A percentile compares a stretch with the other conserved stretches of the same genome.
These are phyloP conservation scores for Cerastis leucographa DNA, from an alignment of 2,888 invertebrate species.

Conservation along the genomic window DNA sequence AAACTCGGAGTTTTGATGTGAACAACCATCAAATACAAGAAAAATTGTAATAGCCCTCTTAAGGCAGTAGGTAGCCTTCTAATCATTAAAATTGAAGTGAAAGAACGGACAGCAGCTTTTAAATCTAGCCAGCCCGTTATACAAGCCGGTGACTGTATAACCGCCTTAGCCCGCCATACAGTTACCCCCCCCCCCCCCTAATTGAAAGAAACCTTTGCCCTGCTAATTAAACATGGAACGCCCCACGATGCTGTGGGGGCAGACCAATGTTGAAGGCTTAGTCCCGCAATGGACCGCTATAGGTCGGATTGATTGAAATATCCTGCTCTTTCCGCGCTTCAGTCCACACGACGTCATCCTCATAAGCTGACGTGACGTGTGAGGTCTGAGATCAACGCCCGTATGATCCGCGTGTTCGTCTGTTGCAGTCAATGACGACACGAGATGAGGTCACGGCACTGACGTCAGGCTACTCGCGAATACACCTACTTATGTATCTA, in stretches of 20 bases:
- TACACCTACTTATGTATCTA: slow-evolving; percentile 18
- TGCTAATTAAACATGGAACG: background rate
- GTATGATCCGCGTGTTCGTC: slow-evolving; percentile 9
- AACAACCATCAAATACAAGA: too few relatives aligned
- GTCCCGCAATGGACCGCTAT: slow-evolving; percentile 2
- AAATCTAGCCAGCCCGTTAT: background rate
- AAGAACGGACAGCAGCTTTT: background rate
- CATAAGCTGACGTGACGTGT: slow-evolving; percentile 10
- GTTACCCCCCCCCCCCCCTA: background rate
- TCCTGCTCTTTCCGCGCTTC: slow-evolving; percentile 10
- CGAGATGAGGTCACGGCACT: slow-evolving; percentile 34
- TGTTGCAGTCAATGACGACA: slow-evolving; percentile 40
- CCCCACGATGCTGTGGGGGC: background rate
- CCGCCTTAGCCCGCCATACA: background rate
- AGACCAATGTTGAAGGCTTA: slow-evolving; percentile 11
- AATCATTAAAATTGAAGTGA: background rate
- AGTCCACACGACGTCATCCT: slow-evolving; percentile 33
- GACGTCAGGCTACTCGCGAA: slow-evolving; percentile 38
- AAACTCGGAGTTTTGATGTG: too few relatives aligned
- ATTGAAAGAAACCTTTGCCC: background rate
- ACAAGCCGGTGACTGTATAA: background rate
- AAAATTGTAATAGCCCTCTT: too few relatives aligned
- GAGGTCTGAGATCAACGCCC: slow-evolving; percentile 37
- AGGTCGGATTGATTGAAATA: slow-evolving; percentile 18
- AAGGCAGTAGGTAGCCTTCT: background rate